phyloP scores from a whole-genome alignment of 1,140 invertebrate species.

The Ceratoteleas bidentatus region DNA sequence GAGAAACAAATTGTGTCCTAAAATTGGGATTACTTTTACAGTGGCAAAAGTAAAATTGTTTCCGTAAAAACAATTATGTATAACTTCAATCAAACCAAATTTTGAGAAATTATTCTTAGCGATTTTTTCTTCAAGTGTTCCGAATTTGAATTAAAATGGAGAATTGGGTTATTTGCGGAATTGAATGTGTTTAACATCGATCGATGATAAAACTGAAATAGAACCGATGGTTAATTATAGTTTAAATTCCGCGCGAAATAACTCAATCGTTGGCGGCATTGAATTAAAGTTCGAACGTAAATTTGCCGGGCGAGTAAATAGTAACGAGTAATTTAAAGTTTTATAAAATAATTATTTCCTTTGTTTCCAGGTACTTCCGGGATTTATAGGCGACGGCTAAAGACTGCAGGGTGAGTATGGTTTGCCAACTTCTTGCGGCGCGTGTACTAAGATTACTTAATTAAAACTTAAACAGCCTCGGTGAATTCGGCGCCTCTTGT shows the following conservation, averaged over 20 bases:
- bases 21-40: too few species aligned
- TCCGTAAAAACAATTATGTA: too few species aligned
- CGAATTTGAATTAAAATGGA: too few species aligned
- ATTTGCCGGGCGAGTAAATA: slow-evolving; percentile 17
- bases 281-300: slow-evolving; percentile 33
- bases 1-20: too few species aligned
- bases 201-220: background rate
- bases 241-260: slow-evolving; percentile 11
- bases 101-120: too few species aligned
- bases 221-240: slow-evolving; percentile 9
- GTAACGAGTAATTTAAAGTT: slow-evolving; percentile 49
- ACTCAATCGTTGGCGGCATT: slow-evolving; percentile 11
- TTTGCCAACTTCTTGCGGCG: slow-evolving; percentile 53
- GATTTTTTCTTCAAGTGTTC: too few species aligned
- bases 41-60: too few species aligned
- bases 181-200: too few species aligned
- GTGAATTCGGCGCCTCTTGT: slow-evolving; percentile 17
- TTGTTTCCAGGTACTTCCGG: slow-evolving; percentile 56
- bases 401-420: slow-evolving; percentile 46
- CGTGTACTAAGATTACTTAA: slow-evolving; percentile 58
- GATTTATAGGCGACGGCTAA: slow-evolving; percentile 48
- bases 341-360: slow-evolving; percentile 55
- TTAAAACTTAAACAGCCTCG: slow-evolving; percentile 54
- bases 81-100: too few species aligned
- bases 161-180: too few species aligned